Base-by-base conservation (phyloP, 2,113 vertebrate genomes). In the Synodontis membranacea region DNA sequence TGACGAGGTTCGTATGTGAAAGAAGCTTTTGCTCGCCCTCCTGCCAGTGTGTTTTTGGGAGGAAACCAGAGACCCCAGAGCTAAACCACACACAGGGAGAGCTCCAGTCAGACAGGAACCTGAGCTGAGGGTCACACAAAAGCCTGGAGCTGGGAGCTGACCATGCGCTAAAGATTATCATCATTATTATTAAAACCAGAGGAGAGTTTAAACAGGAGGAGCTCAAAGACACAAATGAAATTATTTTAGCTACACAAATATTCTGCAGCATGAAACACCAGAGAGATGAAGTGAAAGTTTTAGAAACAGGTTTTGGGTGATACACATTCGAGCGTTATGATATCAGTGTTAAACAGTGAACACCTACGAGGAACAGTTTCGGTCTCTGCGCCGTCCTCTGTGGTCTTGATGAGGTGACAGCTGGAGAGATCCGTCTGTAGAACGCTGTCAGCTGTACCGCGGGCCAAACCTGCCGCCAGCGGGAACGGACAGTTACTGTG, bases 401-500 rank as follows among this genome's bases (percentile, higher is more conserved):
- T 94, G 0, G 92, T 93, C 93, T 97, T 99, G 89, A 92, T 96
- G 88, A 96, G 92, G 91, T 96, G 95, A 92, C 96, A 95, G 48
- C 93, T 93, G 1, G 98, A 96, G 86, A 99, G 96, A 91, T 99
- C 97, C 3, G 94, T 96, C 95, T 97, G 97, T 52, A 99, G 96
- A 81, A 99, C 90, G 92, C 96, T 96, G 88, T 98, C 97, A 31
- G 97, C 94, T 1, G 98, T 97, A 48, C 97, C 96, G 92, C 97
- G 95, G 78, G 98, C 97, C 92, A 99, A 91, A 39, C 96, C 97
- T n/a, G 97, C 96, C 50, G 98, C 98, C 96, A 99, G 93, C 89
- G 97, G 97, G 74, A 97, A 99, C 0, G 97, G 98, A 86, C 97
- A 99, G 56, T 99, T 99, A 93, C 98, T 99, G 94, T 52, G 92